These are phyloP conservation scores for Sylvilagus bachmani DNA, from an alignment of 2,113 vertebrate species.

Conservation along the genomic window DNA sequence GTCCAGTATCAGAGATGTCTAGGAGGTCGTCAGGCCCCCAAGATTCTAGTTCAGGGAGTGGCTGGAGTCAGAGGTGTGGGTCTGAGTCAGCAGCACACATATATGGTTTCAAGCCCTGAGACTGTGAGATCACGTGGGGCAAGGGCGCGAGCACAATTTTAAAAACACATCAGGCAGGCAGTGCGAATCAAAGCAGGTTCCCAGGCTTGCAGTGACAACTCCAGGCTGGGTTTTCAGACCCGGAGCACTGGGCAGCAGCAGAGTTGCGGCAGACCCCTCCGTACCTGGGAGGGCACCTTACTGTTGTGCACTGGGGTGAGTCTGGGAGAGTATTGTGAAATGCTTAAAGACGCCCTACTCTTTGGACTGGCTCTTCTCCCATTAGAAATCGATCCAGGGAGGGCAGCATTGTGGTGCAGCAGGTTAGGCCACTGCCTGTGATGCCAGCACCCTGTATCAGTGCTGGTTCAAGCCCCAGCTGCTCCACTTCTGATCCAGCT, in stretches of 20 bases:
- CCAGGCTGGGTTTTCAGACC: background rate
- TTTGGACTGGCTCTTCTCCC: background rate
- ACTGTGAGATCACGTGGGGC: background rate
- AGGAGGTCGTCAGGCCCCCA: background rate
- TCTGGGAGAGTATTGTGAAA: background rate
- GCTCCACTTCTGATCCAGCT: too few relatives aligned
- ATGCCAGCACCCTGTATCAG: too few relatives aligned
- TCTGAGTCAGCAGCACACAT: background rate
- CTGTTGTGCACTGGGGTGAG: too few relatives aligned
- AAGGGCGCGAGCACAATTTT: background rate
- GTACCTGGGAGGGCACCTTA: background rate
- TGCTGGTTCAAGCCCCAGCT: too few relatives aligned
- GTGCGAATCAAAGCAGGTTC: background rate
- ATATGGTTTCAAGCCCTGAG: background rate
- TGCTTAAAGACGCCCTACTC: background rate
- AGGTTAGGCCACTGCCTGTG: too few relatives aligned
- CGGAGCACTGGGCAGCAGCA: background rate
- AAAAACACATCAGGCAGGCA: background rate
- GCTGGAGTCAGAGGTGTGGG: background rate
- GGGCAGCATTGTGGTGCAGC: too few relatives aligned
- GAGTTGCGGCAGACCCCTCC: background rate
- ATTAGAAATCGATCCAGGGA: background rate
- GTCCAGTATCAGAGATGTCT: background rate
- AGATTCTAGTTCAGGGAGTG: constrained; percentile 10
- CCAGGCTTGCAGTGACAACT: background rate